These are phyloP conservation scores for Hyles vespertilio DNA, from an alignment of 1,140 invertebrate genomes.

Conservation along the genomic window DNA sequence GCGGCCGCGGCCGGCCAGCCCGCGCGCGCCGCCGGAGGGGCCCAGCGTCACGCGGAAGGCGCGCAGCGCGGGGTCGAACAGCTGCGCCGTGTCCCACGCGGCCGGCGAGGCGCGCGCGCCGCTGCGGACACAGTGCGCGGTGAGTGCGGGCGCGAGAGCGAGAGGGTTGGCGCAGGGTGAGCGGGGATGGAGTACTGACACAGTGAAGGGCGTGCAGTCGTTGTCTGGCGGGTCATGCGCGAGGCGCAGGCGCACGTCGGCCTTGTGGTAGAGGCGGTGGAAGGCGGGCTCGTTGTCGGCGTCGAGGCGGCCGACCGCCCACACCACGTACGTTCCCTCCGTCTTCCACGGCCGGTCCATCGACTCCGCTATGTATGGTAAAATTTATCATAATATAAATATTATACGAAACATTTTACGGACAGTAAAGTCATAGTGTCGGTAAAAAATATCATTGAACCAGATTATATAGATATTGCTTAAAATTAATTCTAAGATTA, in stretches of 20 bases:
- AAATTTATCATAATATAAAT: too few species aligned
- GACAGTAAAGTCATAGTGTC: too few species aligned
- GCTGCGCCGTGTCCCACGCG: conserved; percentile 84
- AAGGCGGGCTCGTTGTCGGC: conserved; percentile 87
- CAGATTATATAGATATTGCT: too few species aligned
- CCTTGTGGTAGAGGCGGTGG: conserved; percentile 88
- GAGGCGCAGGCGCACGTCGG: conserved; percentile 81
- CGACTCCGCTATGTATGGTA: conserved; percentile 66
- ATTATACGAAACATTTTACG: too few species aligned
- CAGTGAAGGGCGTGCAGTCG: conserved; percentile 84
- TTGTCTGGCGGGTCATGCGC: conserved; percentile 79
- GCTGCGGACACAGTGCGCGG: conserved; percentile 14
- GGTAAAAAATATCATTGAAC: too few species aligned
- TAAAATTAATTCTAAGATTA: too few species aligned
- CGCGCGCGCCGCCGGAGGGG: conserved; percentile 43
- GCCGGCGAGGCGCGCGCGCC: conserved; percentile 10
- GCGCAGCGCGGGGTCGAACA: conserved; percentile 86
- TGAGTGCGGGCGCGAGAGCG: background rate
- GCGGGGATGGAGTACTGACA: conserved; percentile 30
- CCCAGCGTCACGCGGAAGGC: conserved; percentile 76
- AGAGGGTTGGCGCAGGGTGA: background rate
- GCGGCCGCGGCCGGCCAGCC: conserved; percentile 41
- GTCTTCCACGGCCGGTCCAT: conserved; percentile 86
- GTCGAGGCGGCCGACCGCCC: conserved; percentile 90
- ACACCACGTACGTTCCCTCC: conserved; percentile 84